Conservation (phyloP, 2,888 invertebrate species). For the Latrodectus hesperus region DNA sequence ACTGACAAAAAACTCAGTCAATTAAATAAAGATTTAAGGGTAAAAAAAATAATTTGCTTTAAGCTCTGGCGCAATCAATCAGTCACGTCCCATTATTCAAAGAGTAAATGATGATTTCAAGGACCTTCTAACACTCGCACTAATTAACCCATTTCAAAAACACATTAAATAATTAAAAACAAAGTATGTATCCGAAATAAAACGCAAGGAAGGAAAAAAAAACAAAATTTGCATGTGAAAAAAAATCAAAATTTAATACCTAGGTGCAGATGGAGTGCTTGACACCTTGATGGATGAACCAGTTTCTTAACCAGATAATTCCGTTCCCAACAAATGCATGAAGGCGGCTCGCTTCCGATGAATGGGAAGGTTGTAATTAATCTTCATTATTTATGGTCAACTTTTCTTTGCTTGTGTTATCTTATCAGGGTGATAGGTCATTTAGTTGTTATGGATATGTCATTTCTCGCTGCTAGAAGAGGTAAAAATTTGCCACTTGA, state of each 20-base stretch:
- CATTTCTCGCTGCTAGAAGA: background rate
- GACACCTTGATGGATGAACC: conserved; percentile 56
- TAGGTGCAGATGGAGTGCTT: conserved; percentile 48
- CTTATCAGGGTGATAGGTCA: conserved; percentile 47
- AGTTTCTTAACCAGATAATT: conserved; percentile 53
- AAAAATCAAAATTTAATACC: conserved; percentile 33
- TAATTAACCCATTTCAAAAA: conserved; percentile 48
- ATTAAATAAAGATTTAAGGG: background rate
- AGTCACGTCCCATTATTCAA: background rate
- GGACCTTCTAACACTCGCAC: conserved; percentile 23
- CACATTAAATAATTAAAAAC: conserved; percentile 59
- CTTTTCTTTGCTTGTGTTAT: conserved; percentile 39
- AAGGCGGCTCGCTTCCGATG: conserved; percentile 38
- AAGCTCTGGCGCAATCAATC: background rate
- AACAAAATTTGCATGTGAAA: background rate
- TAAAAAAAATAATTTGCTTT: background rate
- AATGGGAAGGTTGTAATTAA: conserved; percentile 57
- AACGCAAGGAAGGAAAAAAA: conserved; percentile 20
- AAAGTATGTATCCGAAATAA: conserved; percentile 37
- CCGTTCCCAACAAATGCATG: conserved; percentile 27
- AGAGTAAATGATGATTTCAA: background rate
- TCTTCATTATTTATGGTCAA: conserved; percentile 63
- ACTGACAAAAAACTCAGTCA: background rate
- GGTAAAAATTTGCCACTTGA: background rate
- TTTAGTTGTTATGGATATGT: conserved; percentile 46